Evolutionary conservation across 2,113 vertebrate genomes (phyloP), one percentile per base, ranked within the genome.

Genomic region (Nycticryphes semicollaris): DNA sequence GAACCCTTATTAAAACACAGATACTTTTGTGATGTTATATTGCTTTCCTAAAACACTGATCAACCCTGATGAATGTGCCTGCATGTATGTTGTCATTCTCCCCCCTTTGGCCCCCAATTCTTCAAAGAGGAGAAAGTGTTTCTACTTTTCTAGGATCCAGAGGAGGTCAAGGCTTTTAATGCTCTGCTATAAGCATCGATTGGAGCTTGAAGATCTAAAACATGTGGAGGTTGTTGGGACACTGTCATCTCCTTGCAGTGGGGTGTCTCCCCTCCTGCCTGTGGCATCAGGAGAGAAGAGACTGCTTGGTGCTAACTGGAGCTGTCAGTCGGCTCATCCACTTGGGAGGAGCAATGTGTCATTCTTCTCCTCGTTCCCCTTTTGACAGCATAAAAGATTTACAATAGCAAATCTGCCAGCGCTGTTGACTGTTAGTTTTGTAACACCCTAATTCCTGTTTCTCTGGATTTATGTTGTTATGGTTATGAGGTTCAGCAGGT

Each of bases 1-100:
- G 69, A 94, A 84, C 20, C 21, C 57, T 90, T 88, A 74, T 67
- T 93, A 79, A 95, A 97, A 96, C 37, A 94, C 53, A 64, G 51
- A 93, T 84, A 37, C 28, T 96, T 95, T 56, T 48, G 48, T 54
- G 76, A 84, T 87, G 63, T 72, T 77, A 47, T 51, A 67, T 70
- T 91, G 28, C 68, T 94, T 95, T 96, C 25, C 70, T 79, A 88
- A 92, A 93, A n/a, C 66, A 77, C 27, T 4, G 12, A 77, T 91
- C 59, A 59, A 2, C 67, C 14, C 3, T 45, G 74, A 39, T 74
- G 66, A 86, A 66, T 77, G n/a, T 0, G 0, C 83, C 51, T 70
- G 18, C 31, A 10, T 45, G 28, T 30, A 12, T 94, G 84, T 56
- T 1, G 0, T 87, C 73, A 62, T 78, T 84, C 16, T 87, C 18